Evolutionary conservation across 2,113 vertebrate species (phyloP).

Genomic region (Terrapene triunguis): DNA sequence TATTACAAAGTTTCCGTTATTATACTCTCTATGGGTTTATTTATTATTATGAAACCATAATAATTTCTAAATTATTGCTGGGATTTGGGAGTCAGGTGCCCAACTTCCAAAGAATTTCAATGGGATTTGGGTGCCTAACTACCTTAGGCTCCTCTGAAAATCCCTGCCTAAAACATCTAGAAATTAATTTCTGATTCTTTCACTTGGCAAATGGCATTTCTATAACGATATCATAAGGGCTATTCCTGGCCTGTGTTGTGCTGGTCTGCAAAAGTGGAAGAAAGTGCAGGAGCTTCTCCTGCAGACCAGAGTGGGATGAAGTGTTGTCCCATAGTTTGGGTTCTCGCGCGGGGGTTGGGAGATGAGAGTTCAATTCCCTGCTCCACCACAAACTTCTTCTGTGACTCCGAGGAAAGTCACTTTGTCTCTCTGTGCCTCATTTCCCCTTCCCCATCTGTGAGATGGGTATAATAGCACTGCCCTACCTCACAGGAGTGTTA

Average conservation of each 20-base stretch:
- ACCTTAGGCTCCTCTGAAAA: background rate
- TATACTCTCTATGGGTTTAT: background rate
- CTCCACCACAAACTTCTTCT: constrained; percentile 15
- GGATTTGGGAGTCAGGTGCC: background rate
- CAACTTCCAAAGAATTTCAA: background rate
- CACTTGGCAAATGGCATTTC: constrained; percentile 12
- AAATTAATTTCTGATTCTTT: constrained; percentile 22
- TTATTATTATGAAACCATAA: background rate
- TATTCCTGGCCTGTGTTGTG: background rate
- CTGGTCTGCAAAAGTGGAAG: background rate
- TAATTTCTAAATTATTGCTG: background rate
- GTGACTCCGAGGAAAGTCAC: background rate
- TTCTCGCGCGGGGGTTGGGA: background rate
- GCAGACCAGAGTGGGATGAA: background rate
- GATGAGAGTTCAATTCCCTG: constrained; percentile 18
- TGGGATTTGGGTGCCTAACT: background rate
- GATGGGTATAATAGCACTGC: background rate
- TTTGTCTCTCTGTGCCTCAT: background rate
- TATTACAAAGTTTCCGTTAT: background rate
- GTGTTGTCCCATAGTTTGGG: constrained; percentile 2
- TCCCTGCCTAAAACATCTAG: background rate
- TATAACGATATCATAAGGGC: background rate
- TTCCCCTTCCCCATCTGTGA: background rate
- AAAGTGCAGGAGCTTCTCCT: background rate
- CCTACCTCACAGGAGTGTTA: background rate